Percentiles rank a stretch among this genome's conserved stretches.
These are phyloP conservation scores for Eubasilissa splendida DNA, from an alignment of 2,888 invertebrate genomes.

Conservation along the genomic window DNA sequence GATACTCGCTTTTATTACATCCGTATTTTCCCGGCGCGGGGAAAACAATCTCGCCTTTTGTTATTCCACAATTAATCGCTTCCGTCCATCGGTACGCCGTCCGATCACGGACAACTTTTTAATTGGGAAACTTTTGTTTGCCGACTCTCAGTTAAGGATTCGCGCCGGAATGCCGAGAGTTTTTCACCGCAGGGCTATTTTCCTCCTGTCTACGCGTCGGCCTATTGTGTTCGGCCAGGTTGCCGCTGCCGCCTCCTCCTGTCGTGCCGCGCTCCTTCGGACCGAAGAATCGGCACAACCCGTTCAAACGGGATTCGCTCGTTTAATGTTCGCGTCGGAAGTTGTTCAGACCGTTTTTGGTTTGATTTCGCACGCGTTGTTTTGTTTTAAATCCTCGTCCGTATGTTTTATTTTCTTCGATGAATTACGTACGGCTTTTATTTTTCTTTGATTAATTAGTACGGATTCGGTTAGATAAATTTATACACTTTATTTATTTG, in stretches of 20 bases:
- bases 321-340: slow-evolving; percentile 27
- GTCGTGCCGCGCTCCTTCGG: slow-evolving; percentile 15
- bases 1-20: too few species aligned
- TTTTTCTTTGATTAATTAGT: too few species aligned
- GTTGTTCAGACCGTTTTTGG: slow-evolving; percentile 29
- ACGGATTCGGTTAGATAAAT: too few species aligned
- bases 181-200: slow-evolving; percentile 36
- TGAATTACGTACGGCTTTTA: too few species aligned
- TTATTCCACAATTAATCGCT: slow-evolving; percentile 54
- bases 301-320: slow-evolving; percentile 27
- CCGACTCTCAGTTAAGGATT: slow-evolving; percentile 26
- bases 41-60: slow-evolving; percentile 24
- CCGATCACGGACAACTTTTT: slow-evolving; percentile 51
- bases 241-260: slow-evolving; percentile 15
- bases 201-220: slow-evolving; percentile 19
- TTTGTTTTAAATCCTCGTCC: slow-evolving; percentile 14
- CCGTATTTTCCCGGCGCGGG: neutral
- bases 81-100: slow-evolving; percentile 46
- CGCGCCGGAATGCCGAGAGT: slow-evolving; percentile 32
- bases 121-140: slow-evolving; percentile 58
- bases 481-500: too few species aligned
- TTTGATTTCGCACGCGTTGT: slow-evolving; percentile 14
- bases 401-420: neutral
- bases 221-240: slow-evolving; percentile 7
- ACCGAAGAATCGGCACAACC: slow-evolving; percentile 1